Conservation (phyloP, 2,113 vertebrate genomes). For the Xiphophorus hellerii region DNA sequence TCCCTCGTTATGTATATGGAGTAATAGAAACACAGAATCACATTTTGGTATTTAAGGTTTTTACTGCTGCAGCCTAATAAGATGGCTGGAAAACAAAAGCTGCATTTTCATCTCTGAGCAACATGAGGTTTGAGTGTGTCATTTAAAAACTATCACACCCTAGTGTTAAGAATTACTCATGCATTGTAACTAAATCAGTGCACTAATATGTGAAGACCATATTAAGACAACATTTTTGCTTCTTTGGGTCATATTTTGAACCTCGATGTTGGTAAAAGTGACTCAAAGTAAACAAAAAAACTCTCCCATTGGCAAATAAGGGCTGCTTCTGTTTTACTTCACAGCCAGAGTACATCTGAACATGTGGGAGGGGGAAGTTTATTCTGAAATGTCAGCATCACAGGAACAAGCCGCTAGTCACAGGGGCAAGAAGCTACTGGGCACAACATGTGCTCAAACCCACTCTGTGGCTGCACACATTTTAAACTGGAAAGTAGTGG, state of each 20-base stretch:
- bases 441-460: not conserved
- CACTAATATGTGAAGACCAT: not conserved
- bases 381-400: conserved; percentile 54
- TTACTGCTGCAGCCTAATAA: not conserved
- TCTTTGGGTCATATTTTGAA: not conserved
- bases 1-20: not conserved
- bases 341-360: conserved; percentile 24
- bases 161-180: conserved; percentile 29
- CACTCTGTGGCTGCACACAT: not conserved
- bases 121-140: conserved; percentile 5
- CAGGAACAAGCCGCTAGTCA: conserved; percentile 23
- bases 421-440: conserved; percentile 1
- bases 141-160: conserved; percentile 13
- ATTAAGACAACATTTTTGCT: not conserved
- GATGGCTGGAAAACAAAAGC: not conserved
- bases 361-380: conserved; percentile 72
- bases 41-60: not conserved
- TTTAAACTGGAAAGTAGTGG: not conserved
- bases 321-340: not conserved
- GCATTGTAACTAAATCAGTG: conserved; percentile 6
- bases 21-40: not conserved
- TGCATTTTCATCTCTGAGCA: not conserved
- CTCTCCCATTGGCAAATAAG: conserved; percentile 4
- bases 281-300: conserved; percentile 5
- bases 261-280: not conserved